Evolutionary conservation across 2,888 invertebrate species (phyloP).

Genomic region (Gortyna flavago): DNA sequence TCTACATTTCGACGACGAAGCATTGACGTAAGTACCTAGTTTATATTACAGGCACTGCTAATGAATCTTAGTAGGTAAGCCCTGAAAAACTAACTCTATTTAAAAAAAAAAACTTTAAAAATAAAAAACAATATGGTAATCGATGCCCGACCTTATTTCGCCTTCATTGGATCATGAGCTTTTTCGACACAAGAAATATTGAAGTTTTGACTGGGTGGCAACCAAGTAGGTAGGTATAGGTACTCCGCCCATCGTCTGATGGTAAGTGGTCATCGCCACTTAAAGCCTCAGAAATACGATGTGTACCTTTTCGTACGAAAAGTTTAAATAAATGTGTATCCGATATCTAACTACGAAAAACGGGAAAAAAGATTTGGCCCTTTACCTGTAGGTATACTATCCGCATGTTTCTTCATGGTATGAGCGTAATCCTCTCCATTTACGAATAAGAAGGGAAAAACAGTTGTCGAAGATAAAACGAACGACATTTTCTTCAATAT

Average conservation of each 20-base stretch:
- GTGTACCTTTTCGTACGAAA: too few relatives aligned
- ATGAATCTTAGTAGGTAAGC: background rate
- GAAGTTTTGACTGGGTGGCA: background rate
- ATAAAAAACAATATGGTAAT: background rate
- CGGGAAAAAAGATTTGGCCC: too few relatives aligned
- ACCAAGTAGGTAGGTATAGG: background rate
- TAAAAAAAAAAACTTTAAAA: background rate
- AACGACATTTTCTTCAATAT: conserved; percentile 41
- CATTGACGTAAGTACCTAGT: background rate
- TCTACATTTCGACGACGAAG: background rate
- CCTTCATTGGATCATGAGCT: background rate
- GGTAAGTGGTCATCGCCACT: too few relatives aligned
- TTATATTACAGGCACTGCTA: background rate
- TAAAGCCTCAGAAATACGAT: too few relatives aligned
- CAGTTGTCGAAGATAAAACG: background rate
- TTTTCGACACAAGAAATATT: background rate
- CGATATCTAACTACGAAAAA: too few relatives aligned
- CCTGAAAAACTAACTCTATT: background rate
- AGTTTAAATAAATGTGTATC: too few relatives aligned
- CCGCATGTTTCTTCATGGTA: background rate
- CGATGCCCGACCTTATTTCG: background rate
- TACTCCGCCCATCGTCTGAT: too few relatives aligned
- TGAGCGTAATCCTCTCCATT: background rate
- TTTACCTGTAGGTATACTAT: too few relatives aligned
- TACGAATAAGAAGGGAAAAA: background rate